phyloP scores from a whole-genome alignment of 2,888 invertebrate genomes.

The Muschampia plurimacula region DNA sequence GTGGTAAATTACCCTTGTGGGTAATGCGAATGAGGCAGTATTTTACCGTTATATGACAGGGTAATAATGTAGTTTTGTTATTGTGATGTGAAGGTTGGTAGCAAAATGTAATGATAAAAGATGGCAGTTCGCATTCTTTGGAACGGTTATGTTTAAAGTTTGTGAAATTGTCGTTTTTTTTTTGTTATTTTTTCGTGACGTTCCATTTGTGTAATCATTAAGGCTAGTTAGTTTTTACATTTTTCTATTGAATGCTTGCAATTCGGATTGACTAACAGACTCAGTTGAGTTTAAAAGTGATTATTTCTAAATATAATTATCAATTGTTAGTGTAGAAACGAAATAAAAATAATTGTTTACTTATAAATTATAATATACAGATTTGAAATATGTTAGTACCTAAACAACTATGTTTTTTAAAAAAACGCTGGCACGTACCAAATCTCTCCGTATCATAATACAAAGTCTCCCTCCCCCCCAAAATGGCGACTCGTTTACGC shows the following conservation, averaged over 20 bases:
- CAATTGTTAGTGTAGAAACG: too few relatives aligned
- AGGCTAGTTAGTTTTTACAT: background rate
- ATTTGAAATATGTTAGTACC: too few relatives aligned
- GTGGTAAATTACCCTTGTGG: conserved; percentile 38
- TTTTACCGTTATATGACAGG: conserved; percentile 37
- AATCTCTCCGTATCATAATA: conserved; percentile 91
- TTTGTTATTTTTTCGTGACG: background rate
- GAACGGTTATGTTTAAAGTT: conserved; percentile 26
- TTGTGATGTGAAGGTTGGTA: conserved; percentile 32
- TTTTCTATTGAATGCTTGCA: background rate
- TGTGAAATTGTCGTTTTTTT: conserved; percentile 14
- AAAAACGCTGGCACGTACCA: conserved; percentile 71
- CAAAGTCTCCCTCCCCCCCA: conserved; percentile 91
- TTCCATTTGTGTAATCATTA: background rate
- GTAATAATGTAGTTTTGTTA: conserved; percentile 38
- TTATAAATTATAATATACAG: too few relatives aligned
- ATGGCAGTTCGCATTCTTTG: conserved; percentile 16
- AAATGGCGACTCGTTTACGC: conserved; percentile 86
- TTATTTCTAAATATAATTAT: too few relatives aligned
- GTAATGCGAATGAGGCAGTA: conserved; percentile 38
- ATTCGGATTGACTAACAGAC: background rate
- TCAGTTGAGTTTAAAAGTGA: too few relatives aligned
- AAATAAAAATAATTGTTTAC: too few relatives aligned
- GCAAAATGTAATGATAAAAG: conserved; percentile 18
- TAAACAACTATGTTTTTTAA: background rate